Conservation (phyloP, 2,797 vertebrate genomes). For the Trematomus bernacchii region DNA sequence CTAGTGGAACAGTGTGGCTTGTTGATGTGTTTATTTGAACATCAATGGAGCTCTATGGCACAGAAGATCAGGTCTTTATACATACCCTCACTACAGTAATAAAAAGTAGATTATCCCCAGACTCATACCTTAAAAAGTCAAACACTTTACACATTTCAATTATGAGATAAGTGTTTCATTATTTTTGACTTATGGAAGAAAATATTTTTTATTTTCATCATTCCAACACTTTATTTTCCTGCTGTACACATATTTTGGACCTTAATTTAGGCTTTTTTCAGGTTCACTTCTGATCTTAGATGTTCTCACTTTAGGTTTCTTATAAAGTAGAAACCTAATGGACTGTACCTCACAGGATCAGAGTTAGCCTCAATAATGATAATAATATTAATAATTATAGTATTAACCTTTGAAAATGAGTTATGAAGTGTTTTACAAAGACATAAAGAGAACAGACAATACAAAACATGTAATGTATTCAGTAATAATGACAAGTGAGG, state of each 20-base stretch:
- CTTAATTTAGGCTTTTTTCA: background rate
- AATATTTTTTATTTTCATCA: background rate
- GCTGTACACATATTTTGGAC: background rate
- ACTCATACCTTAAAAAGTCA: background rate
- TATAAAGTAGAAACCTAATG: too few species aligned
- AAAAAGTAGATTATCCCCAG: background rate
- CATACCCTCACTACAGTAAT: background rate
- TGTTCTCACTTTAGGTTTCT: background rate
- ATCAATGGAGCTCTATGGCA: background rate
- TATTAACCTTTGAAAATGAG: too few species aligned
- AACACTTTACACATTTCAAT: background rate
- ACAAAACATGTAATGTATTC: too few species aligned
- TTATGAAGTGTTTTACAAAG: too few species aligned
- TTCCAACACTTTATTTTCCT: background rate
- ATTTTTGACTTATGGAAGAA: background rate
- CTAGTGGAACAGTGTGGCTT: too few species aligned
- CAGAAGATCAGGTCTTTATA: background rate
- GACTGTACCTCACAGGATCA: background rate
- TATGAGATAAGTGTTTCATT: background rate
- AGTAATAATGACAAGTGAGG: too few species aligned
- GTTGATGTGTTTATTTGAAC: too few species aligned
- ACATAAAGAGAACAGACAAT: too few species aligned
- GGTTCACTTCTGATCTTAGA: slow-evolving; percentile 3
- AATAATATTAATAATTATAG: too few species aligned
- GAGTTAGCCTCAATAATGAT: background rate